Percentiles rank a stretch among this genome's conserved stretches.
These are phyloP conservation scores for Diplodus sargus DNA, from an alignment of 2,797 vertebrate genomes.

Conservation along the genomic window DNA sequence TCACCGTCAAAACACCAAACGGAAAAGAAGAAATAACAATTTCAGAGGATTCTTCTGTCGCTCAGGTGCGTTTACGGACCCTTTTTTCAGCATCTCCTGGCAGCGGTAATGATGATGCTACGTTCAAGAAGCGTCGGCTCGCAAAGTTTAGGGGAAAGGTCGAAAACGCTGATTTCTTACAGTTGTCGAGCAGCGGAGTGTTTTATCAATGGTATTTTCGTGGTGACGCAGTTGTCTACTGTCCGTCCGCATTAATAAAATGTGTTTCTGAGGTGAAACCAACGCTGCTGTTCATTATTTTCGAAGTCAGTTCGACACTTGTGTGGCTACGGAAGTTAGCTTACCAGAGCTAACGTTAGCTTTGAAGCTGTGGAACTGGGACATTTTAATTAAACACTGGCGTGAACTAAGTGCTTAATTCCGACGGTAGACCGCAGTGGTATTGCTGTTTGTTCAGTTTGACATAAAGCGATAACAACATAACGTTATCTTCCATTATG, in stretches of 20 bases:
- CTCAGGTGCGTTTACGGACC: slow-evolving; percentile 79
- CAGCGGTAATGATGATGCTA: background rate
- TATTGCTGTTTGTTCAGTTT: background rate
- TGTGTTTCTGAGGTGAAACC: background rate
- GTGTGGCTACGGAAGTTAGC: background rate
- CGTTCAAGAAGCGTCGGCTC: background rate
- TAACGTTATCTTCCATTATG: background rate
- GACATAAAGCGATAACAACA: background rate
- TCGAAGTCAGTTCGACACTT: background rate
- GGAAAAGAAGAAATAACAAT: slow-evolving; percentile 91
- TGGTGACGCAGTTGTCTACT: background rate
- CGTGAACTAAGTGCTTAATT: no score
- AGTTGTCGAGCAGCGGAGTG: no score
- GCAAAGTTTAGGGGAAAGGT: background rate
- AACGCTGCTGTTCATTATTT: background rate
- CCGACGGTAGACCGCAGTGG: background rate
- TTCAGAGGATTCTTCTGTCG: slow-evolving; percentile 87
- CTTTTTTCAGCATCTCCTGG: background rate
- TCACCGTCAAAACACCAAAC: slow-evolving; percentile 91
- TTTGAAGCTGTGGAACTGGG: background rate
- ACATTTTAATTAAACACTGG: background rate
- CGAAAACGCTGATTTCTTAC: background rate
- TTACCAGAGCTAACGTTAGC: background rate
- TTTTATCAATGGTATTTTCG: background rate
- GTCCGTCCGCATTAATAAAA: fast-evolving